phyloP scores from a whole-genome alignment of 1,140 invertebrate species.

The Drosophila pachea region DNA sequence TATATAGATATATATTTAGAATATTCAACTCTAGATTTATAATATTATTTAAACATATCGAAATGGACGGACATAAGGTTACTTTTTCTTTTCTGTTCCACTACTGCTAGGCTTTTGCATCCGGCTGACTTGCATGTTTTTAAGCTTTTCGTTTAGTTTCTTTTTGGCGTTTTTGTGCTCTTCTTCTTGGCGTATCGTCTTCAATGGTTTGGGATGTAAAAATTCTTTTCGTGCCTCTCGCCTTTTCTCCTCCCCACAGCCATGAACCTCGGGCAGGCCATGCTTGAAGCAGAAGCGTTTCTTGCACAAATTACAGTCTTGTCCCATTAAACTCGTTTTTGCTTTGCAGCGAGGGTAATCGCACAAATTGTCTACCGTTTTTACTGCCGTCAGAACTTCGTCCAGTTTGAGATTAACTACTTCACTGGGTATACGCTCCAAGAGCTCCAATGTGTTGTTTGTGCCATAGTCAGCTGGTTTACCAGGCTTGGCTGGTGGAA shows the following conservation, averaged over 20 bases:
- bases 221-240: conserved; percentile 71
- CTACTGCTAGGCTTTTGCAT: conserved; percentile 56
- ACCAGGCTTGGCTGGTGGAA: conserved; percentile 57
- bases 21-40: conserved; percentile 11
- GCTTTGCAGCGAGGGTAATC: conserved; percentile 69
- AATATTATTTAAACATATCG: neutral
- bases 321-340: conserved; percentile 76
- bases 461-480: conserved; percentile 68
- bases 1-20: conserved; percentile 3
- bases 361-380: conserved; percentile 71
- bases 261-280: conserved; percentile 73
- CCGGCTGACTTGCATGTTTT: conserved; percentile 73
- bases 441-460: conserved; percentile 71
- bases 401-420: conserved; percentile 70
- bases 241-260: conserved; percentile 69
- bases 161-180: conserved; percentile 72
- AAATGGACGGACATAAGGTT: conserved; percentile 13
- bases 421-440: conserved; percentile 69
- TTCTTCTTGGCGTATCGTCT: conserved; percentile 63
- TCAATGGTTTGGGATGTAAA: conserved; percentile 67
- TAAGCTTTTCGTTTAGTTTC: conserved; percentile 66
- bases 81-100: conserved; percentile 60
- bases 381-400: conserved; percentile 72
- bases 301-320: conserved; percentile 64
- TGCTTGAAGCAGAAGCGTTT: conserved; percentile 77